phyloP scores from a whole-genome alignment of 2,888 invertebrate species.

The Stramonita haemastoma region DNA sequence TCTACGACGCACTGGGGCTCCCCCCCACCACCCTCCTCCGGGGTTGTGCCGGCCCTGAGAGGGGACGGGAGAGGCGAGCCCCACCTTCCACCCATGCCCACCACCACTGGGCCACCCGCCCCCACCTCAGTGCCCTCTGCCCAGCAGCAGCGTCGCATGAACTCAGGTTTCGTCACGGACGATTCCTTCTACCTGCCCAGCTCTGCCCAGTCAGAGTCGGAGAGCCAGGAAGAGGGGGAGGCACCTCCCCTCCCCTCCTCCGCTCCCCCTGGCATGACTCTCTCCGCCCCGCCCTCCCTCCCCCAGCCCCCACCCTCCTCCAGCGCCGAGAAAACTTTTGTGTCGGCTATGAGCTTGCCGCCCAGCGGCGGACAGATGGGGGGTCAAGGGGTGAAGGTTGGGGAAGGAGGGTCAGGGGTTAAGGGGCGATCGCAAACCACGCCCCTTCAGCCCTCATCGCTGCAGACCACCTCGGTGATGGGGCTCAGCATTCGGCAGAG shows the following conservation, averaged over 20 bases:
- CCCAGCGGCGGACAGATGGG: conserved; percentile 10
- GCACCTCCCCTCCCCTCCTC: conserved; percentile 49
- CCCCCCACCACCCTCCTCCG: conserved; percentile 3
- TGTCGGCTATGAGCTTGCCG: conserved; percentile 19
- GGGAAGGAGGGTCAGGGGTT: not conserved
- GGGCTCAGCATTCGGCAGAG: conserved; percentile 59
- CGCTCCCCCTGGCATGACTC: conserved; percentile 21
- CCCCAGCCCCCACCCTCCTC: conserved; percentile 20
- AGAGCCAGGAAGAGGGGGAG: conserved; percentile 48
- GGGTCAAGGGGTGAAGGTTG: not conserved
- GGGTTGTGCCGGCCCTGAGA: conserved; percentile 6
- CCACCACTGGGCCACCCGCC: conserved; percentile 34
- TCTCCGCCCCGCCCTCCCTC: conserved; percentile 16
- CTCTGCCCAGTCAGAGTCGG: conserved; percentile 49
- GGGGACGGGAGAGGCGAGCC: conserved; percentile 48
- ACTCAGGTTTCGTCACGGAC: conserved; percentile 48
- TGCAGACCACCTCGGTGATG: conserved; percentile 42
- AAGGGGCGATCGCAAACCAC: not conserved
- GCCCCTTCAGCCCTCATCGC: not conserved
- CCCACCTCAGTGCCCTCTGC: not conserved
- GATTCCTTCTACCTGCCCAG: conserved; percentile 56
- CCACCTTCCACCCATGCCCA: conserved; percentile 49
- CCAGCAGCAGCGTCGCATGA: conserved; percentile 15
- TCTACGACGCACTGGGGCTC: conserved; percentile 51
- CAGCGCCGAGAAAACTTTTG: conserved; percentile 36